Conservation (phyloP, 2,113 vertebrate species). For the Misgurnus anguillicaudatus region DNA sequence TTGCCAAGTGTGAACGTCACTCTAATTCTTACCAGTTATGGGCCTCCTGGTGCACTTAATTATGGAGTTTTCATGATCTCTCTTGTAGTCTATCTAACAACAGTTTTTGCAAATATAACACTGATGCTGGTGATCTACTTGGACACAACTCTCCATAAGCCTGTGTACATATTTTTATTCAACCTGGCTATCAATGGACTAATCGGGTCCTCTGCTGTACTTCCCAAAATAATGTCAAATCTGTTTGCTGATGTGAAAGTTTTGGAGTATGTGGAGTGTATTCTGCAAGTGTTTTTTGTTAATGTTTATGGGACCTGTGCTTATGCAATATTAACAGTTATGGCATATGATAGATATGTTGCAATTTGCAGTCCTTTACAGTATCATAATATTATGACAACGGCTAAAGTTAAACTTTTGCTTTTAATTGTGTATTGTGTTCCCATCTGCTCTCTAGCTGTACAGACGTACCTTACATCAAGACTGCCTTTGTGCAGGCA, state of each 20-base stretch:
- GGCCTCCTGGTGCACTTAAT: slow-evolving; percentile 48
- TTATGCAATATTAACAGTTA: slow-evolving; percentile 62
- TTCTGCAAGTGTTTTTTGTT: slow-evolving; percentile 60
- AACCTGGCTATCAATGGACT: slow-evolving; percentile 63
- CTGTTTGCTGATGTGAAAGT: slow-evolving; percentile 49
- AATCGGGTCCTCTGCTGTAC: slow-evolving; percentile 57
- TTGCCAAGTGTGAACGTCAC: slow-evolving; percentile 41
- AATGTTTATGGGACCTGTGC: slow-evolving; percentile 57
- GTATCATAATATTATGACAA: slow-evolving; percentile 61
- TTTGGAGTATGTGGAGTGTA: slow-evolving; percentile 54
- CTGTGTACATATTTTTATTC: slow-evolving; percentile 65
- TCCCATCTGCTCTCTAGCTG: slow-evolving; percentile 46
- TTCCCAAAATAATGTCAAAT: slow-evolving; percentile 60
- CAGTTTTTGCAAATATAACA: slow-evolving; percentile 53
- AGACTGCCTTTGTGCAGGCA: slow-evolving; percentile 55
- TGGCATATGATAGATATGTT: slow-evolving; percentile 71
- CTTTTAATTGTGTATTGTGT: slow-evolving; percentile 48
- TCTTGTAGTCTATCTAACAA: slow-evolving; percentile 54
- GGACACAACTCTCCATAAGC: slow-evolving; percentile 60
- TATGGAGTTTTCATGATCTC: slow-evolving; percentile 48
- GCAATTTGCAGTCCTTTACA: slow-evolving; percentile 69
- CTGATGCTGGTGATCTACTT: slow-evolving; percentile 58
- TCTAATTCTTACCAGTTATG: slow-evolving; percentile 57
- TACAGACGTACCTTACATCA: slow-evolving; percentile 56
- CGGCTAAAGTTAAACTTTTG: slow-evolving; percentile 51